These are phyloP conservation scores for Eilema sororculum DNA, from an alignment of 2,888 invertebrate genomes.

Conservation along the genomic window DNA sequence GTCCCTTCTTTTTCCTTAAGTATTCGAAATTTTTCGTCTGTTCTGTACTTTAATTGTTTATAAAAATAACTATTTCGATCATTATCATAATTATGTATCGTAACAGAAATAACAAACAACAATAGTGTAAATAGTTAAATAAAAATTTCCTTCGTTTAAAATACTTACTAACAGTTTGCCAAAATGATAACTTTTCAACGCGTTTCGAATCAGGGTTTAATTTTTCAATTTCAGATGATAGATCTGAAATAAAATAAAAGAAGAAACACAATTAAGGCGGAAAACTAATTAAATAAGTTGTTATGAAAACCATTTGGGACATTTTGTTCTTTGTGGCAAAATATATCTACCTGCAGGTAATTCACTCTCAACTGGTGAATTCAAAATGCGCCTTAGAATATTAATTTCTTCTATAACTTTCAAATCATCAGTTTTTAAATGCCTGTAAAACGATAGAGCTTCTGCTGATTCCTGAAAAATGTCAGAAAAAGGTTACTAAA, in stretches of 20 bases:
- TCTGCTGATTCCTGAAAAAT: slow-evolving; percentile 65
- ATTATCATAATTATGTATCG: too few species aligned
- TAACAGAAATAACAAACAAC: too few species aligned
- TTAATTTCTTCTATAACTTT: slow-evolving; percentile 61
- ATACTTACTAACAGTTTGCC: slow-evolving; percentile 63
- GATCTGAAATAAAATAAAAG: slow-evolving; percentile 41
- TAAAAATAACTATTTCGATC: too few species aligned
- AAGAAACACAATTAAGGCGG: neutral
- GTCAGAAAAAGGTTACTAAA: neutral
- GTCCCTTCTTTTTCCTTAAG: too few species aligned
- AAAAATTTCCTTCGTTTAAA: too few species aligned
- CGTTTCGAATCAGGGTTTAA: slow-evolving; percentile 39
- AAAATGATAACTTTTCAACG: slow-evolving; percentile 51
- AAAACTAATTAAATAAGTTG: too few species aligned
- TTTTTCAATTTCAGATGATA: slow-evolving; percentile 55
- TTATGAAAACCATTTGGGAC: too few species aligned
- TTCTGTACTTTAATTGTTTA: too few species aligned
- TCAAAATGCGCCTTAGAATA: slow-evolving; percentile 56
- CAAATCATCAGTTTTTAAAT: slow-evolving; percentile 57
- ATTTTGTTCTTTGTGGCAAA: neutral
- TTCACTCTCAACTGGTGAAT: slow-evolving; percentile 53
- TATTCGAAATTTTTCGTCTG: too few species aligned
- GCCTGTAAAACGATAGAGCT: slow-evolving; percentile 65
- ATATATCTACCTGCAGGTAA: neutral
- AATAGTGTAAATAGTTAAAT: too few species aligned